Percentiles rank a stretch among this genome's conserved stretches.
Conservation (phyloP, 2,113 vertebrate genomes). For the Xyrauchen texanus region DNA sequence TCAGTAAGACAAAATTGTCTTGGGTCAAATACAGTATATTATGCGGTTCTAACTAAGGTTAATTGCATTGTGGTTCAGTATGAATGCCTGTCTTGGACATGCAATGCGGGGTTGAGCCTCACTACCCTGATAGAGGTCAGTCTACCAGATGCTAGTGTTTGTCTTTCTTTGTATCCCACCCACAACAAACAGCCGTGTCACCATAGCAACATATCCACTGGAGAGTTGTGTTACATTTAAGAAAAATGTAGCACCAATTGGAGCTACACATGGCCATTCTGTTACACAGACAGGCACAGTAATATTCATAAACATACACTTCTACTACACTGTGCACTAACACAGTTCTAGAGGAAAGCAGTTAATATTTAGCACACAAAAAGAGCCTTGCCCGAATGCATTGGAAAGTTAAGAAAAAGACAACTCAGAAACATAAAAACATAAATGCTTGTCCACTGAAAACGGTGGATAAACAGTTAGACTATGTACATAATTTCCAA, state of each 20-base stretch:
- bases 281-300: background rate
- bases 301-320: constrained; percentile 13
- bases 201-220: constrained; percentile 39
- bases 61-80: no score
- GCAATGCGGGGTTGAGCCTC: background rate
- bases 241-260: constrained; percentile 27
- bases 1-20: no score
- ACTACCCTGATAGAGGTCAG: constrained; percentile 13
- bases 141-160: constrained; percentile 48
- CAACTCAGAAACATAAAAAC: background rate
- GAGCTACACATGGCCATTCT: constrained; percentile 31
- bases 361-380: background rate
- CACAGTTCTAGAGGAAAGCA: background rate
- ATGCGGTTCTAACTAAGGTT: no score
- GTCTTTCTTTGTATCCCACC: constrained; percentile 40
- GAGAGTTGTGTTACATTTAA: constrained; percentile 19
- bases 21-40: no score
- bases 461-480: no score
- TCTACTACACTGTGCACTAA: background rate
- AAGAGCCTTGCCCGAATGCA: background rate
- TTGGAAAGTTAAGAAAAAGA: background rate
- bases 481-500: no score
- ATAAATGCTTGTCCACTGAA: no score
- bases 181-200: constrained; percentile 50
- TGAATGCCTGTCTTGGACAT: background rate